These are phyloP conservation scores for Sturnus vulgaris DNA, from an alignment of 2,113 vertebrate genomes.

Conservation along the genomic window DNA sequence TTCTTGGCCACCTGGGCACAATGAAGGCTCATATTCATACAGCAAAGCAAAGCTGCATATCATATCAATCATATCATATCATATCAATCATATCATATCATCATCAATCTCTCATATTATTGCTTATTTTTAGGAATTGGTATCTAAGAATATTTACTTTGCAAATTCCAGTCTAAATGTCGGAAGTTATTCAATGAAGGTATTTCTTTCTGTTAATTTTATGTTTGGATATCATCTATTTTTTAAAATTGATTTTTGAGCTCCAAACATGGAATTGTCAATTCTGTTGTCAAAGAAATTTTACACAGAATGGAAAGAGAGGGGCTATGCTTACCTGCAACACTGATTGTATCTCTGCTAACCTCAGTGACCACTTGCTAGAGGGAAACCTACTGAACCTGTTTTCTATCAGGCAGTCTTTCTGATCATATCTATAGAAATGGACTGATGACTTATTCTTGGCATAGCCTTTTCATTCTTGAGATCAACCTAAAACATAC, in stretches of 20 bases:
- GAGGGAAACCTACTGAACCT: not conserved
- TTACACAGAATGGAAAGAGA: not conserved
- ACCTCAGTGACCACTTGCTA: not conserved
- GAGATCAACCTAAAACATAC: not conserved
- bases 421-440: not conserved
- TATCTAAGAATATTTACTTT: not conserved
- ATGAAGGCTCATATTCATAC: not conserved
- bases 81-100: too few species aligned
- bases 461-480: not conserved
- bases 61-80: too few species aligned
- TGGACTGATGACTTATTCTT: not conserved
- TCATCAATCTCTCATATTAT: not conserved
- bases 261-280: not conserved
- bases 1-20: not conserved
- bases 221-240: not conserved
- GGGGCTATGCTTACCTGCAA: not conserved
- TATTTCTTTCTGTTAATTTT: not conserved
- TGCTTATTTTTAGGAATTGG: not conserved
- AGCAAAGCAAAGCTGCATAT: not conserved
- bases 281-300: not conserved
- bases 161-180: not conserved
- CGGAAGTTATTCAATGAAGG: not conserved
- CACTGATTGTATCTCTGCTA: not conserved
- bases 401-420: not conserved
- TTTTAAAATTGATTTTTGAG: not conserved